Conservation (phyloP, 2,113 vertebrate genomes). For the Xyrauchen texanus region DNA sequence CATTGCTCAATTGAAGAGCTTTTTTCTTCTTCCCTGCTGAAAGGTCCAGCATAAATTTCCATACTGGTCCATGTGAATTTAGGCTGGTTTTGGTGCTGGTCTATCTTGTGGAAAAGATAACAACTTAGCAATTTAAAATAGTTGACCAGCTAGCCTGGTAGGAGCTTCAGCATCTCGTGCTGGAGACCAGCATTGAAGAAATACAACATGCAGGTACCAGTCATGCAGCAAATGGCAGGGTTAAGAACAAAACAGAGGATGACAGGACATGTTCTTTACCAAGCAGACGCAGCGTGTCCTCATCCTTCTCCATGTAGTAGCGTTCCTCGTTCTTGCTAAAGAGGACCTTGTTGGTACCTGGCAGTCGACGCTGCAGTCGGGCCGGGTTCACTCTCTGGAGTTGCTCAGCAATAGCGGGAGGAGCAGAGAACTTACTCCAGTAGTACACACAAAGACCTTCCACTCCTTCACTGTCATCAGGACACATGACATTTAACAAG, state of each 20-base stretch:
- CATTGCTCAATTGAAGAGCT: too few species aligned
- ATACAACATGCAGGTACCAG: too few species aligned
- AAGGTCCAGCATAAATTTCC: too few species aligned
- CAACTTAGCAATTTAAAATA: too few species aligned
- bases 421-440: constrained; percentile 81
- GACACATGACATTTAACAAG: constrained; percentile 41
- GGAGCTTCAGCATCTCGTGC: too few species aligned
- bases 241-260: not conserved
- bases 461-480: constrained; percentile 78
- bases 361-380: constrained; percentile 68
- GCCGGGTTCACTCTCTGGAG: constrained; percentile 66
- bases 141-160: too few species aligned
- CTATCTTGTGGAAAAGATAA: too few species aligned
- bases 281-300: constrained; percentile 74
- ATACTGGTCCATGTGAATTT: too few species aligned
- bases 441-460: constrained; percentile 79
- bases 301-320: constrained; percentile 72
- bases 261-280: constrained; percentile 61
- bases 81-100: too few species aligned
- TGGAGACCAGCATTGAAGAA: too few species aligned
- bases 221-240: too few species aligned
- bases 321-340: constrained; percentile 67
- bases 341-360: constrained; percentile 66
- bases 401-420: constrained; percentile 63
- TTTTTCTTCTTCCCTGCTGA: too few species aligned